These are phyloP conservation scores for Xestobium rufovillosum DNA, from an alignment of 2,888 invertebrate genomes.

Conservation along the genomic window DNA sequence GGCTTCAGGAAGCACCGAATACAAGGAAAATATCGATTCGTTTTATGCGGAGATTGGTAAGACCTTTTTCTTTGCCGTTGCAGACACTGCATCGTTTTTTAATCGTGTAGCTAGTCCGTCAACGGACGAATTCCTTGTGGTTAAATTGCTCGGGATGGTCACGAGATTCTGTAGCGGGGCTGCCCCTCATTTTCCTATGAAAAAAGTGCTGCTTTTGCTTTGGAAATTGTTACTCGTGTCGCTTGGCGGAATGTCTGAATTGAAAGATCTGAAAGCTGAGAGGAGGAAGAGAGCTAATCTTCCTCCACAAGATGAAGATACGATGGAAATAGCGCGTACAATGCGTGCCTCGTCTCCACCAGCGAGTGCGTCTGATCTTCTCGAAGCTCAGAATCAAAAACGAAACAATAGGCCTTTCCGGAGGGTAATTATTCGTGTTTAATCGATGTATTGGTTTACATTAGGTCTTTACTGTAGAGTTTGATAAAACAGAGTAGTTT, in stretches of 20 bases:
- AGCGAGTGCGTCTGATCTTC: conserved; percentile 80
- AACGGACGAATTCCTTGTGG: conserved; percentile 77
- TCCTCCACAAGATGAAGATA: conserved; percentile 79
- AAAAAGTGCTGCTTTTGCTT: conserved; percentile 86
- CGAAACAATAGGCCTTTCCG: conserved; percentile 65
- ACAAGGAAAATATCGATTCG: conserved; percentile 45
- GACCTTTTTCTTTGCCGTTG: conserved; percentile 1
- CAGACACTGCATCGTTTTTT: not conserved
- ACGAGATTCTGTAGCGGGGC: conserved; percentile 93
- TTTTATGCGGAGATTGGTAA: conserved; percentile 54
- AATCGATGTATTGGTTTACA: conserved; percentile 8
- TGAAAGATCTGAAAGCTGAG: conserved; percentile 67
- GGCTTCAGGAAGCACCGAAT: conserved; percentile 41
- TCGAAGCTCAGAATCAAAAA: conserved; percentile 77
- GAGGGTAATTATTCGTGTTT: conserved; percentile 44
- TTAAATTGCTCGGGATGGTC: conserved; percentile 91
- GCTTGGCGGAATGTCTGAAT: conserved; percentile 81
- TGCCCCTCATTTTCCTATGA: conserved; percentile 97
- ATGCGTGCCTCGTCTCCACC: conserved; percentile 96
- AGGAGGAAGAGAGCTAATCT: conserved; percentile 65
- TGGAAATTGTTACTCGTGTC: conserved; percentile 94
- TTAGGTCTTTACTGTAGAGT: conserved; percentile 45
- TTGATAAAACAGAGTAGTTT: conserved; percentile 89
- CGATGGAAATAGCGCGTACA: conserved; percentile 83
- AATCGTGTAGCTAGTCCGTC: conserved; percentile 44